These are phyloP conservation scores for Agrotis segetum DNA, from an alignment of 2,888 invertebrate genomes.

Conservation along the genomic window DNA sequence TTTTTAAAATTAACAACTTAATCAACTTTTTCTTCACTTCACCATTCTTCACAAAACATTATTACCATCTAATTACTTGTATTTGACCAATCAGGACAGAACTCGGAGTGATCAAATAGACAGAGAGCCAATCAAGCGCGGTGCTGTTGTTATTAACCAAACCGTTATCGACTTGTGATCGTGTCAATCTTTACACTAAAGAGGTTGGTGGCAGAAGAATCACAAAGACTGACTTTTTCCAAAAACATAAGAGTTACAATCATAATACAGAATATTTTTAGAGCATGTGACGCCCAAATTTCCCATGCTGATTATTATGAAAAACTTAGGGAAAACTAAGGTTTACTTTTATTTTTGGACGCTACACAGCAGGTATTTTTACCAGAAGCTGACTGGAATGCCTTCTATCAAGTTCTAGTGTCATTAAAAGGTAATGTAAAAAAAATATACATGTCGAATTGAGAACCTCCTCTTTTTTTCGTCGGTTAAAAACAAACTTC, in stretches of 20 bases:
- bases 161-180: slow-evolving; percentile 49
- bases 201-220: slow-evolving; percentile 17
- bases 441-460: too few species aligned
- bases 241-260: neutral
- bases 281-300: neutral
- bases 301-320: neutral
- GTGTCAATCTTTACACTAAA: slow-evolving; percentile 17
- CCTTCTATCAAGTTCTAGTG: neutral
- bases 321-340: neutral
- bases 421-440: too few species aligned
- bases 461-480: too few species aligned
- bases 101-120: slow-evolving; percentile 37
- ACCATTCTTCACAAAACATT: neutral
- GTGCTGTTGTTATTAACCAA: slow-evolving; percentile 45
- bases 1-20: slow-evolving; percentile 6
- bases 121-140: slow-evolving; percentile 36
- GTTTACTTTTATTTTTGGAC: neutral
- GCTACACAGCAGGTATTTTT: neutral
- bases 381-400: neutral
- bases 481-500: neutral
- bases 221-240: too few species aligned
- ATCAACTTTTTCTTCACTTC: slow-evolving; percentile 4
- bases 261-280: neutral
- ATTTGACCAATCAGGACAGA: slow-evolving; percentile 24
- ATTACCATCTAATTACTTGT: slow-evolving; percentile 25